Percentiles rank a stretch among this genome's conserved stretches.
Conservation (phyloP, 2,113 vertebrate genomes). For the Neogale vison region DNA sequence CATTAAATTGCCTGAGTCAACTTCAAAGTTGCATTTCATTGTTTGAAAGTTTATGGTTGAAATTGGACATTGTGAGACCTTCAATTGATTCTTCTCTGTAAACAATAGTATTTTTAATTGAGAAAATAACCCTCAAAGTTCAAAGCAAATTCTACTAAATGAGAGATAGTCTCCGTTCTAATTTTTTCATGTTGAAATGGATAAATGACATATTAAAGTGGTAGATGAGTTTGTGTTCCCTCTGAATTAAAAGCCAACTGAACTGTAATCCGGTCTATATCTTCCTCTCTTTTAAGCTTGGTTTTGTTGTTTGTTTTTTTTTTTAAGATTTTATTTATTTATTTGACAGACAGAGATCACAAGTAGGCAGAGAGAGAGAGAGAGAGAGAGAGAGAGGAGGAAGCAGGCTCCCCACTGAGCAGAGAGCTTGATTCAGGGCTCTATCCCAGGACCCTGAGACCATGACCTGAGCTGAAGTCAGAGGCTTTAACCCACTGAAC, state of each 20-base stretch:
- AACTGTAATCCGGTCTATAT: neutral
- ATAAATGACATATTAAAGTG: neutral
- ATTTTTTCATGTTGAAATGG: slow-evolving; percentile 25
- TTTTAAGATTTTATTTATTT: no score
- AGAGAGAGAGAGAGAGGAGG: no score
- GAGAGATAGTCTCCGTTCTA: slow-evolving; percentile 31
- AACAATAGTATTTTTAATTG: neutral
- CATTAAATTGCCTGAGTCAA: neutral
- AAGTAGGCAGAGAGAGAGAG: no score
- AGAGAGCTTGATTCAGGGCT: no score
- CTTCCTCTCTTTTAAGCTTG: neutral
- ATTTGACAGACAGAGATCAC: no score
- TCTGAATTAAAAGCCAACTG: neutral
- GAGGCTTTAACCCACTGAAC: no score
- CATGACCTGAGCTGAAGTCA: no score
- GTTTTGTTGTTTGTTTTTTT: no score
- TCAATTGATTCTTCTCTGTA: neutral
- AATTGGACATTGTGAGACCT: slow-evolving; percentile 18
- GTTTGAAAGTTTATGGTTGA: neutral
- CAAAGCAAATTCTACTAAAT: neutral
- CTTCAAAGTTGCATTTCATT: slow-evolving; percentile 2
- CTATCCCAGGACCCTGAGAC: no score
- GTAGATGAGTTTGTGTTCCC: neutral
- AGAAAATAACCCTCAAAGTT: neutral
- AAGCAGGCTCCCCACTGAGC: no score